These are phyloP conservation scores for Heliconius himera DNA, from an alignment of 1,140 invertebrate genomes.

Conservation along the genomic window DNA sequence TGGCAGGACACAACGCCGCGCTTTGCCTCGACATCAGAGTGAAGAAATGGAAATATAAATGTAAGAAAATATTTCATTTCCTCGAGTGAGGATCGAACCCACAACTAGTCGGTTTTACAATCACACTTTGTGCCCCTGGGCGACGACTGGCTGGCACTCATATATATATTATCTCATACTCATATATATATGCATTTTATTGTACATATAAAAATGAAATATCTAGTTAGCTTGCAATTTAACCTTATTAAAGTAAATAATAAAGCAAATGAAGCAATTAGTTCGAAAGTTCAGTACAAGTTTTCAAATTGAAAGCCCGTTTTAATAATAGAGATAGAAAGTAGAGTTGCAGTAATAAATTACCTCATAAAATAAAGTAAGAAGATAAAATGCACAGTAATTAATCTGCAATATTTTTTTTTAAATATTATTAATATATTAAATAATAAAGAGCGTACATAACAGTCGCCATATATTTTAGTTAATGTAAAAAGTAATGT, in stretches of 20 bases:
- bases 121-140: no score
- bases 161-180: no score
- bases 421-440: neutral
- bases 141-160: no score
- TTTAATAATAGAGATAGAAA: conserved; percentile 23
- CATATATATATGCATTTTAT: neutral
- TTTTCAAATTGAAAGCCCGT: conserved; percentile 19
- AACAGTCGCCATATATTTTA: neutral
- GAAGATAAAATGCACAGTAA: neutral
- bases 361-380: conserved; percentile 23
- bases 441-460: neutral
- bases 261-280: neutral
- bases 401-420: neutral
- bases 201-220: neutral
- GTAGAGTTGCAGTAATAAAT: conserved; percentile 25
- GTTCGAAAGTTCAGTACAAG: neutral
- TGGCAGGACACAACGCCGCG: no score
- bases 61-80: no score
- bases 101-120: no score
- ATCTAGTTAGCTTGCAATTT: neutral
- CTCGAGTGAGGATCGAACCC: no score
- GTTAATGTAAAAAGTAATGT: neutral
- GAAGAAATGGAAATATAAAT: no score
- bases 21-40: no score
- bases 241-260: neutral